Percentiles rank a stretch among this genome's conserved stretches.
phyloP scores from a whole-genome alignment of 2,797 vertebrate genomes.

The Euthynnus affinis region DNA sequence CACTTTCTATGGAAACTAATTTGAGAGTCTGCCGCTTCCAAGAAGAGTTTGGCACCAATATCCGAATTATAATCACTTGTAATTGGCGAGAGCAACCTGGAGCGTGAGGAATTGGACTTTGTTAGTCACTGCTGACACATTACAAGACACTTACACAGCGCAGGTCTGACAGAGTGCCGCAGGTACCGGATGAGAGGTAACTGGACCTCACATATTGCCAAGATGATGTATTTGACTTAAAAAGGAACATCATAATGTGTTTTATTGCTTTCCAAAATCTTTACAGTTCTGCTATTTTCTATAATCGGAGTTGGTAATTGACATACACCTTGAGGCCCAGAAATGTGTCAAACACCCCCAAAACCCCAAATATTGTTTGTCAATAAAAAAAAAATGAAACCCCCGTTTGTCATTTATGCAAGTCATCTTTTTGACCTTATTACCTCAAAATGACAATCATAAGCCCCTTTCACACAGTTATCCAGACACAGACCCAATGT shows the following conservation, averaged over 20 bases:
- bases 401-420: not conserved
- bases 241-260: conserved; percentile 16
- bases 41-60: conserved; percentile 40
- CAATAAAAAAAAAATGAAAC: conserved; percentile 11
- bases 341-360: not conserved
- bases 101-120: conserved; percentile 44
- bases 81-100: conserved; percentile 53
- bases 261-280: conserved; percentile 18
- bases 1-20: conserved; percentile 9
- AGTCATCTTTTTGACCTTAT: not conserved
- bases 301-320: not conserved
- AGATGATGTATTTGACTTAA: conserved; percentile 21
- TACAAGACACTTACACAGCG: conserved; percentile 47
- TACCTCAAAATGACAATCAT: not conserved
- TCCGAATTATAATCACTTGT: conserved; percentile 44
- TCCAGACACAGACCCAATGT: no score
- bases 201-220: conserved; percentile 31
- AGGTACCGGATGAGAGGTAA: conserved; percentile 50
- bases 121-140: conserved; percentile 29
- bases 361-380: not conserved
- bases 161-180: conserved; percentile 41
- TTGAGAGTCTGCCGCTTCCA: conserved; percentile 41
- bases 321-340: not conserved
- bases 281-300: conserved; percentile 30
- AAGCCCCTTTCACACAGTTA: no score